Evolutionary conservation across 2,113 vertebrate genomes (phyloP).

Genomic region (Grus americana): DNA sequence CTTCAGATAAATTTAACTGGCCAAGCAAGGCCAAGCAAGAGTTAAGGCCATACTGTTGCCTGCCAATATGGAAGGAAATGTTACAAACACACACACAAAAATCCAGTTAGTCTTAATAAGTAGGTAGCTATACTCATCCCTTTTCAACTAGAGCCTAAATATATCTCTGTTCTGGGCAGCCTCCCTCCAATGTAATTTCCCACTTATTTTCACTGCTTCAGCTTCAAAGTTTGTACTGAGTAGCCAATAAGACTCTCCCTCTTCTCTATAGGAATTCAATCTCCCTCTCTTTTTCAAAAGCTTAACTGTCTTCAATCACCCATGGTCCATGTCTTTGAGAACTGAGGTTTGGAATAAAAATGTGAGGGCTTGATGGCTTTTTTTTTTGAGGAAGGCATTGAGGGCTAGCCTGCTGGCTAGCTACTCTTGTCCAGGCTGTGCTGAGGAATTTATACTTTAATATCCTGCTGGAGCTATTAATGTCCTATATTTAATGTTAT

Average conservation of each 20-base stretch:
- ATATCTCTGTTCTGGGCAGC: background rate
- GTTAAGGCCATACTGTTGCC: background rate
- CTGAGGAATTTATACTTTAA: background rate
- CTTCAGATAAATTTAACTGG: background rate
- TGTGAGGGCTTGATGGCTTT: background rate
- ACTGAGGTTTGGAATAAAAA: background rate
- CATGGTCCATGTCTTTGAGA: background rate
- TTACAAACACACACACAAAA: background rate
- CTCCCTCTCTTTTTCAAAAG: background rate
- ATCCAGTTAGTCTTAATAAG: background rate
- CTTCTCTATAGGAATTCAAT: background rate
- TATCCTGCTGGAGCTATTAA: background rate
- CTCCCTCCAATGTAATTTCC: background rate
- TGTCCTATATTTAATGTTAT: background rate
- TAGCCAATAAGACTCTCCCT: background rate
- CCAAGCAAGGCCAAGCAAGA: background rate
- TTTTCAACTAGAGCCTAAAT: background rate
- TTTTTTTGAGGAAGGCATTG: background rate
- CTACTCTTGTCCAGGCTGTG: background rate
- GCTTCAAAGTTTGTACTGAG: background rate
- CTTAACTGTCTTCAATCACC: background rate
- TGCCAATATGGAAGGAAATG: background rate
- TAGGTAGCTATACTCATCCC: background rate
- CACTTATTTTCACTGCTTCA: background rate
- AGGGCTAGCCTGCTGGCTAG: background rate